phyloP scores from a whole-genome alignment of 2,113 vertebrate species.

The Melanerpes aurifrons region DNA sequence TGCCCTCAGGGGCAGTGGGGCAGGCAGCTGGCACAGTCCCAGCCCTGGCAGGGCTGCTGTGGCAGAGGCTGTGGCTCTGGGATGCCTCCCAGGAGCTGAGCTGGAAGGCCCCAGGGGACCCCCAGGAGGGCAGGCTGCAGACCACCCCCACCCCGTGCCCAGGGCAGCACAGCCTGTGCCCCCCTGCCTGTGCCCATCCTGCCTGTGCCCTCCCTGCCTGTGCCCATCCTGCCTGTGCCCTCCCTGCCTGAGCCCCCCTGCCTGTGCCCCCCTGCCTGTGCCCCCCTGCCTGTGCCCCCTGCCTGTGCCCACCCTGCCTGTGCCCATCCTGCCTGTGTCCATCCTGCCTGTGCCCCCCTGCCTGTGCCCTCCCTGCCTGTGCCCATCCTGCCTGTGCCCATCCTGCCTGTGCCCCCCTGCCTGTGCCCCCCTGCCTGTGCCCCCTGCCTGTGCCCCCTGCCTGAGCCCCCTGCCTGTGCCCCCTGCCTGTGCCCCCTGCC shows the following conservation, averaged over 20 bases:
- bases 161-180: neutral
- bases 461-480: no score
- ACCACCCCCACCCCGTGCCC: neutral
- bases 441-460: neutral
- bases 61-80: no score
- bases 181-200: neutral
- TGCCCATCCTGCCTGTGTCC: no score
- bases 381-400: rapidly evolving
- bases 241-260: neutral
- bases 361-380: neutral
- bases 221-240: no score
- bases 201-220: rapidly evolving
- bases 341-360: neutral
- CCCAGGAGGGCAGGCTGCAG: neutral
- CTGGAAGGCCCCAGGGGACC: rapidly evolving
- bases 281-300: neutral
- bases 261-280: no score
- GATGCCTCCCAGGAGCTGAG: neutral
- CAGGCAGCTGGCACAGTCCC: no score
- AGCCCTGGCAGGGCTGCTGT: neutral
- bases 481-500: neutral
- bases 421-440: neutral
- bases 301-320: rapidly evolving
- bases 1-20: neutral
- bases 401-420: neutral